Base-by-base conservation (phyloP, 2,888 invertebrate species). In the Cordylochernes scorpioides region DNA sequence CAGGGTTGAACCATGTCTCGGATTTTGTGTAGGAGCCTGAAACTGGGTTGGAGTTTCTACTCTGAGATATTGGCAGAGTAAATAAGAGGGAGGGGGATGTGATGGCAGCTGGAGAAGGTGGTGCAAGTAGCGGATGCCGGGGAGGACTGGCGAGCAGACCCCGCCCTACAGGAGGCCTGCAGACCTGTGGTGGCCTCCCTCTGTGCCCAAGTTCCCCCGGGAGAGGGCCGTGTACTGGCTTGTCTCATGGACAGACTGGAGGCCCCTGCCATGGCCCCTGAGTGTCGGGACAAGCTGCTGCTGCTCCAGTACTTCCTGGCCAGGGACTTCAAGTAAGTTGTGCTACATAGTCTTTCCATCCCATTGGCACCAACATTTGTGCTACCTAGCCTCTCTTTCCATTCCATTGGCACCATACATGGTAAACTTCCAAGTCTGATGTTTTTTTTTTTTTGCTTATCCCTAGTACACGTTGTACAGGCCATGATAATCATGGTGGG, bases 231-330 rank as follows among this genome's bases (percentile, higher is more conserved):
- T 49, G 49, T 38, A 35, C 72, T 97, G 63, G 71, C 72, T 13
- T 97, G 94, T 49, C 61, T 97, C 17, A 77, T 94, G 75, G 77
- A 82, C 44, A 73, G 80, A 49, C 60, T 91, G 27, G 77, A 73
- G 21, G 69, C 72, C 2, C 65, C 65, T 31, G 59, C 66, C 24
- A 91, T 94, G 86, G 70, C 66, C 2, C 65, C 67, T 33, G 69
- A 72, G 10, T 97, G 97, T 59, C 82, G 86, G 58, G 67, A 71
- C 38, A 73, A 82, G 6, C 59, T 97, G 24, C 60, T 94, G 34
- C 82, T 91, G 54, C 82, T 97, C 45, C 88, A 97, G 49, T 97
- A 88, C 54, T 97, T 97, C 54, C 68, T 94, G 36, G 75, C 84
- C 0, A 65, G 97, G 44, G 80, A 94, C 55, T 97, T 82, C 51